Conservation (phyloP, 2,888 invertebrate genomes). For the Formica aserva region DNA sequence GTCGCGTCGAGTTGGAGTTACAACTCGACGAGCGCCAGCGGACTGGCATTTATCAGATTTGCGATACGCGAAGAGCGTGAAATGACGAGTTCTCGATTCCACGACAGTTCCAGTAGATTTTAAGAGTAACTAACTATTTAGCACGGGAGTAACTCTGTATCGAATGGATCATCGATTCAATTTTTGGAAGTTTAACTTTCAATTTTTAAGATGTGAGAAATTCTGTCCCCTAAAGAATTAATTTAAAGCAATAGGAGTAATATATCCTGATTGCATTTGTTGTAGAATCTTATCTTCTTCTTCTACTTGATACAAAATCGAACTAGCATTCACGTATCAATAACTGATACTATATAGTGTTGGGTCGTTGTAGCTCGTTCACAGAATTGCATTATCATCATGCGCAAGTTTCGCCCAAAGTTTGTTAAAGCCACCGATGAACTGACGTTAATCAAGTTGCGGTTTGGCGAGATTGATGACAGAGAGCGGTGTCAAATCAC, state of each 20-base stretch:
- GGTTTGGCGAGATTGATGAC: neutral
- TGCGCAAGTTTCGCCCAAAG: constrained; percentile 12
- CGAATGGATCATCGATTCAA: neutral
- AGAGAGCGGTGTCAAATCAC: neutral
- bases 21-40: constrained; percentile 39
- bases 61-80: neutral
- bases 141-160: neutral
- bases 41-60: constrained; percentile 43
- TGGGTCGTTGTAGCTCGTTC: neutral
- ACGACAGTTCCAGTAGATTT: neutral
- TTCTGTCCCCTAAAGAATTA: neutral
- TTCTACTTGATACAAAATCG: neutral
- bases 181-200: no score
- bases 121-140: neutral
- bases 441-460: constrained; percentile 35
- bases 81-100: constrained; percentile 2
- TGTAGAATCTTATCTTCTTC: neutral
- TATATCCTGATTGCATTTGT: neutral
- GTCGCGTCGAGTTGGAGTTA: constrained; percentile 16
- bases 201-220: neutral
- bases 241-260: neutral
- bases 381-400: neutral
- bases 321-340: neutral
- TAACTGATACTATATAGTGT: constrained; percentile 12
- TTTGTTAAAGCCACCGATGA: constrained; percentile 9